Base-by-base conservation (phyloP, 2,888 invertebrate genomes). In the Lithophane leautieri region DNA sequence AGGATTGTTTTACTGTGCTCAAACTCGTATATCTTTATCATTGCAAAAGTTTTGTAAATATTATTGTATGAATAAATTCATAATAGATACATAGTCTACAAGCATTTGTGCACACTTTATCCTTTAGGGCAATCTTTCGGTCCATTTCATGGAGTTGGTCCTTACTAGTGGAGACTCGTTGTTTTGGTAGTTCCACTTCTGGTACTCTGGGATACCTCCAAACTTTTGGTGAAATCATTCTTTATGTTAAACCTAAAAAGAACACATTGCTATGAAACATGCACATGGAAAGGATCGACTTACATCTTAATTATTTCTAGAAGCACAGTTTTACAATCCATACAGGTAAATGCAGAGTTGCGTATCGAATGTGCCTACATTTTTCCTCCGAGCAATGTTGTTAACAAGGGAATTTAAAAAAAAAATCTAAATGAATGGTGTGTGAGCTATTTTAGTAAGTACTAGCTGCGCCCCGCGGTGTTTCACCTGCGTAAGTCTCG, bases 191-290 rank as follows among this genome's bases (percentile, higher is more conserved):
- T 62, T 14, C 42, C 73, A 34, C 67, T 80, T 47, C 47, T 60
- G 12, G 25, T 58, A 7, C 19, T 14, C 16, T 58, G 63, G 8
- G 81, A 72, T 22, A 6, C 19, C 40, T 66, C 52, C 2, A n/a
- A 19, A 4, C n/a, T 52, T n/a, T n/a, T 40, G 28, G 14, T 66
- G 22, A 28, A 81, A 16, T n/a, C 0, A n/a, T 65, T 66, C 4
- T 76, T 71, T 62, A 84, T 62, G 42, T 81, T 56, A 8, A 81
- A 81, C 69, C 82, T 82, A 14, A 68, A 82, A 81, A 78, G 58
- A 56, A 77, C 9, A 56, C 1, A 34, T 28, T 28, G 22, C 1
- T 56, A 56, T 73, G 40, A 66, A 34, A 63, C 3, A 58, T 76
- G 71, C 9, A 9, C 25, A 78, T 12, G 34, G 14, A 11, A 34